phyloP scores from a whole-genome alignment of 2,797 vertebrate species.

The Lophius americanus region DNA sequence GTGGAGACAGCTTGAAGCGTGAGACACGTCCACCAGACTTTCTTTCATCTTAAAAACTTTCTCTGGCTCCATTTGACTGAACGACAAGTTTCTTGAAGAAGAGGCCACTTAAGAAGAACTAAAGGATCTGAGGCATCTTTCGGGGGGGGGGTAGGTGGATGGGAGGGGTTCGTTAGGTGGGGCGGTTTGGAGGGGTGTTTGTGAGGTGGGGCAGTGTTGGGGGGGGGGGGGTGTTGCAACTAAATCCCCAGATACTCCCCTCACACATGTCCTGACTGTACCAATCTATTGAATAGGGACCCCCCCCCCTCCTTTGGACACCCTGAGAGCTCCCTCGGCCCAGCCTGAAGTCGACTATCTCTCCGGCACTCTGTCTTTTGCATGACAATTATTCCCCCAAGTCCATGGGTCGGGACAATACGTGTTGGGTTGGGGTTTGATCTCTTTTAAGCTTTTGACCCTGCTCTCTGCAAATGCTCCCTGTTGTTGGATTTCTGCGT shows the following conservation, averaged over 20 bases:
- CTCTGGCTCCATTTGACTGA: constrained; percentile 12
- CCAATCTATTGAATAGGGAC: constrained; percentile 54
- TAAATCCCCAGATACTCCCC: constrained; percentile 60
- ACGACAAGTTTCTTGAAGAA: constrained; percentile 44
- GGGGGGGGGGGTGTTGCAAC: constrained; percentile 44
- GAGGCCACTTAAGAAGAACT: constrained; percentile 58
- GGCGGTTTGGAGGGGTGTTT: no score
- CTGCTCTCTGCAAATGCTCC: constrained; percentile 44
- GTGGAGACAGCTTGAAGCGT: neutral
- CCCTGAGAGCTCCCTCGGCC: constrained; percentile 58
- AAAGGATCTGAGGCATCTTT: constrained; percentile 73
- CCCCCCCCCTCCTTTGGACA: constrained; percentile 37
- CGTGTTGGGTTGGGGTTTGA: constrained; percentile 71
- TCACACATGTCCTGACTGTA: constrained; percentile 73
- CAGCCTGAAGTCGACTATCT: constrained; percentile 68
- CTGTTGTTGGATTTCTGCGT: constrained; percentile 6
- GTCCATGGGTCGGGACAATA: constrained; percentile 82
- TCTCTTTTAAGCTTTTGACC: constrained; percentile 78
- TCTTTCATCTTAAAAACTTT: constrained; percentile 45
- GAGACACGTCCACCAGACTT: constrained; percentile 7
- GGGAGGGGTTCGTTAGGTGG: no score
- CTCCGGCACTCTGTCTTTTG: constrained; percentile 76
- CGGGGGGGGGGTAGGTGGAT: no score
- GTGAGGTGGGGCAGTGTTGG: neutral
- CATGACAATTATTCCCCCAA: constrained; percentile 84